Base-by-base conservation (phyloP, 2,113 vertebrate species). In the Brachyistius frenatus region DNA sequence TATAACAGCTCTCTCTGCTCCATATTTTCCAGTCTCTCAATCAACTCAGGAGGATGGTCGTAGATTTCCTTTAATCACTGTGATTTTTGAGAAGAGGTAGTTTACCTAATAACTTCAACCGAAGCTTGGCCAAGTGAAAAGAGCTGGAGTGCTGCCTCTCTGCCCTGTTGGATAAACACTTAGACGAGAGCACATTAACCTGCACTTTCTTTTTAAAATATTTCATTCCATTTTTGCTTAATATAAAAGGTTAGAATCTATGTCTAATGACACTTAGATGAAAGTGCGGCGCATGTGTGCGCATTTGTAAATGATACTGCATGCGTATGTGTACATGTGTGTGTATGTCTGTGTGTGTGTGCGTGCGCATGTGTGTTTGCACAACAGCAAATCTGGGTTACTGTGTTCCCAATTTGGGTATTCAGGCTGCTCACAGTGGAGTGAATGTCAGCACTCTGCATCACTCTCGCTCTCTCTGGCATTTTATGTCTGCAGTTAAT, bases 181-280 rank as follows among this genome's bases (percentile, higher is more conserved):
- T 54, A 47, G 46, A 47, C 23, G 14, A 4, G 50, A 82, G 54
- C 61, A 61, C 66, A 81, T 80, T 75, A 87, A 75, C 56, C 70
- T 63, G 37, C 15, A 31, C 61, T 69, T 82, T 62, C 73, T 73
- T 78, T 75, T 66, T 76, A 66, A 66, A 76, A 87, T 79, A 81
- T 84, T 87, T 87, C n/a, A 87, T 85, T 61, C 4, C 36, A 2
- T 69, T 73, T 83, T 73, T 83, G 86, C 67, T 81, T 77, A 81
- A 77, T 62, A 86, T 44, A 76, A 86, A 84, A 83, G 76, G 79
- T 87, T 70, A 76, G 37, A 76, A 76, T 58, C 53, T 36, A 31
- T 62, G 65, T 83, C 63, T 61, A 68, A 77, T 62, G 61, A 76
- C 61, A 73, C 67, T 81, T 64, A 44, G 23, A 76, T 81, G 32